A percentile compares a stretch with the other conserved stretches of the same genome.
Conservation (phyloP, 2,888 invertebrate species). For the Apantesis nais region DNA sequence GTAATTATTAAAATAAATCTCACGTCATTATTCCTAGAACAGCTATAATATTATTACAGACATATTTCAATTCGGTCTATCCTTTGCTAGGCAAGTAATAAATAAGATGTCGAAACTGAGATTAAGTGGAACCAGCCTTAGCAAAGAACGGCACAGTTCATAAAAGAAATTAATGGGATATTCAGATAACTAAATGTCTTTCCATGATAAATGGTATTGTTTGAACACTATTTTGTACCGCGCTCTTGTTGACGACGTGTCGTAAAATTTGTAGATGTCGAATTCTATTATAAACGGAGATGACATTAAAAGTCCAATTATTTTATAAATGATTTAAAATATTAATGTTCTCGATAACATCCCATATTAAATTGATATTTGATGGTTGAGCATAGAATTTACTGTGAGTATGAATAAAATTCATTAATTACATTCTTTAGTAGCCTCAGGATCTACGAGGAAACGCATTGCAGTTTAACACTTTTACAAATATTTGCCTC, state of each 20-base stretch:
- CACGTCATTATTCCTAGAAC: slow-evolving; percentile 10
- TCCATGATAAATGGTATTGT: slow-evolving; percentile 15
- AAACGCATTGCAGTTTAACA: too few relatives aligned
- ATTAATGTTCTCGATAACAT: background rate
- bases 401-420: background rate
- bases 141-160: slow-evolving; percentile 8
- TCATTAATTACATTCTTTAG: too few relatives aligned
- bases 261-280: slow-evolving; percentile 1
- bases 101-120: slow-evolving; percentile 12
- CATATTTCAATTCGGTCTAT: slow-evolving; percentile 4
- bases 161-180: slow-evolving; percentile 4
- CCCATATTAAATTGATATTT: background rate
- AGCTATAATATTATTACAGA: slow-evolving; percentile 7
- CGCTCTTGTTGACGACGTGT: slow-evolving; percentile 10
- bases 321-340: background rate
- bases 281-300: background rate
- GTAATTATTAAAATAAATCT: slow-evolving; percentile 7
- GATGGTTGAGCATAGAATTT: background rate
- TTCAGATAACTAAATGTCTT: slow-evolving; percentile 11
- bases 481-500: too few relatives aligned
- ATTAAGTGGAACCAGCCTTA: slow-evolving; percentile 12
- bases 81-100: background rate
- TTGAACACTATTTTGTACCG: slow-evolving; percentile 17
- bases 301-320: background rate
- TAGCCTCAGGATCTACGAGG: too few relatives aligned